Conservation (phyloP, 2,113 vertebrate genomes). For the Python bivittatus region DNA sequence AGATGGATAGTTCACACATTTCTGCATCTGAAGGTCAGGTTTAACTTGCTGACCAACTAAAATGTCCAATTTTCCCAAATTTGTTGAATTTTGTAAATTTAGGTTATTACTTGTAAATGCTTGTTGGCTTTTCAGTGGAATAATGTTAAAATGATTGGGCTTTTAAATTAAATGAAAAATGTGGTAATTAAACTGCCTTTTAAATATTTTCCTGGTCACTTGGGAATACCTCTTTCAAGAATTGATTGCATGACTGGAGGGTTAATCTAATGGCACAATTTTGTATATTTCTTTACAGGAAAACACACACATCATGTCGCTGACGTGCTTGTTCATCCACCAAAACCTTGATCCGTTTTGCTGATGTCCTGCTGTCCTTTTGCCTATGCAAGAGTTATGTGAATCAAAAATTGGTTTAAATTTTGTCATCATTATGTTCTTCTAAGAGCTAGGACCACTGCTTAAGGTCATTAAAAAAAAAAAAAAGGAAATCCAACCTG, state of each 20-base stretch:
- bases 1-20: background rate
- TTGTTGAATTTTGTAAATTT: background rate
- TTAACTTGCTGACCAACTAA: background rate
- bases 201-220: background rate
- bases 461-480: background rate
- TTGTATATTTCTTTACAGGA: background rate
- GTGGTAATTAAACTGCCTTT: background rate
- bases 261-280: background rate
- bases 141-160: background rate
- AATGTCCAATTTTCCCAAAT: background rate
- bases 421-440: background rate
- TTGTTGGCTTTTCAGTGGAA: background rate
- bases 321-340: background rate
- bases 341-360: background rate
- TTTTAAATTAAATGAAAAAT: background rate
- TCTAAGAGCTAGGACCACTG: background rate
- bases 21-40: background rate
- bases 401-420: background rate
- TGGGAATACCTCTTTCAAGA: background rate
- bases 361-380: background rate
- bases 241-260: background rate
- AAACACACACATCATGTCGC: background rate
- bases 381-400: background rate
- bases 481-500: background rate
- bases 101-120: background rate